Conservation (phyloP, 1,140 invertebrate species). For the Drosophila ercepeae region DNA sequence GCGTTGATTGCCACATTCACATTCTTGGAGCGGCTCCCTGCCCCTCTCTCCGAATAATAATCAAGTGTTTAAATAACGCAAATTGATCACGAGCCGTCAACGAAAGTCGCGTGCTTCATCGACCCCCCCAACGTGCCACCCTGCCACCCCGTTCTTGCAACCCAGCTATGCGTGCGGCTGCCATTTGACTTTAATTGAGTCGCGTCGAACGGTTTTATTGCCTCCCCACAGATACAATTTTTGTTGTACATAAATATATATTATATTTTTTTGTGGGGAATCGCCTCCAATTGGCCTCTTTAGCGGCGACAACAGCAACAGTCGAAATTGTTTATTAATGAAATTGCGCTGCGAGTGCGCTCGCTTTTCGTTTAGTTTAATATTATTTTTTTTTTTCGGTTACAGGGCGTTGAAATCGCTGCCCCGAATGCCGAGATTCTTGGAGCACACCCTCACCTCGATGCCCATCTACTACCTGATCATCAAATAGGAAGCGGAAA, state of each 20-base stretch:
- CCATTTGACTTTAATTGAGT: constrained; percentile 79
- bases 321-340: constrained; percentile 64
- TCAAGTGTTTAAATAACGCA: constrained; percentile 57
- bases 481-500: constrained; percentile 56
- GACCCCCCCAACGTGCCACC: not conserved
- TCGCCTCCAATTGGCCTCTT: constrained; percentile 57
- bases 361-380: not conserved
- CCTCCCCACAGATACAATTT: constrained; percentile 13
- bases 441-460: constrained; percentile 46
- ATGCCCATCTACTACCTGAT: constrained; percentile 62
- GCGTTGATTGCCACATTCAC: constrained; percentile 25
- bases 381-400: not conserved
- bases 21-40: constrained; percentile 7
- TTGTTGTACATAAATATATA: not conserved
- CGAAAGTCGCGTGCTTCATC: constrained; percentile 59
- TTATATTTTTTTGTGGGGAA: constrained; percentile 22
- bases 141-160: not conserved
- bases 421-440: constrained; percentile 78
- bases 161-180: constrained; percentile 58
- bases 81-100: constrained; percentile 62
- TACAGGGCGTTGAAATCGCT: constrained; percentile 26
- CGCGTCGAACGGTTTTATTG: constrained; percentile 67
- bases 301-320: constrained; percentile 34
- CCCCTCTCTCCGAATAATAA: constrained; percentile 28
- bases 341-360: constrained; percentile 56